Evolutionary conservation across 2,113 vertebrate genomes (phyloP), one percentile per base, ranked within the genome.

Genomic region (Symphodus melops): DNA sequence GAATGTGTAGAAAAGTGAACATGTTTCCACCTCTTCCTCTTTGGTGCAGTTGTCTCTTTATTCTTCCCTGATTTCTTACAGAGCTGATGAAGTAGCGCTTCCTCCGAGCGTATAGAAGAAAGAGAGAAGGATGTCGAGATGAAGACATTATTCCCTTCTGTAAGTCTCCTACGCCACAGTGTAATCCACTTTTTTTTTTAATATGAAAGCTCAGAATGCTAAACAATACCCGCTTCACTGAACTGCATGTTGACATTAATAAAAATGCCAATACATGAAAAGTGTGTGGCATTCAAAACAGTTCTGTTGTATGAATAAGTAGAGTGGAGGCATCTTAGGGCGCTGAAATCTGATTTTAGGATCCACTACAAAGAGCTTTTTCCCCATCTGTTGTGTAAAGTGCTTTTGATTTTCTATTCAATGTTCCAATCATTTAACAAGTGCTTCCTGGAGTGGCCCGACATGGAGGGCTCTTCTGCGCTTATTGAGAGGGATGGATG

Each of bases 341-440:
- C 68, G 41, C 11, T 52, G 48, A 53, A 72, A 81, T 42, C 25
- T 16, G 46, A 63, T 81, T 79, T 80, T 79, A 80, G 48, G 75
- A 67, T 33, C 23, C 17, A 71, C 55, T 77, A 71, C 28, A 75
- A 85, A 85, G 62, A 81, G 67, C 68, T 20, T 63, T 80, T 33
- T 77, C 76, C 46, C 83, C 85, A 71, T 78, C 77, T 42, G 66
- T 5, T 75, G 61, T 56, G 21, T 41, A 72, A 56, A 87, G 79
- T 67, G 68, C 60, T 84, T 84, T 67, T 84, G 70, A 88, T 84
- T 76, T 79, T 83, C 54, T 63, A 66, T 87, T 88, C 84, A 83
- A 39, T n/a, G 70, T 48, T 81, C 62, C 83, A 79, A 81, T 89
- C 77, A 73, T 86, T 90, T 82, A 75, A 83, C 83, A 84, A 92